Evolutionary conservation across 2,888 invertebrate genomes (phyloP).

Genomic region (Phyto melanocephala): DNA sequence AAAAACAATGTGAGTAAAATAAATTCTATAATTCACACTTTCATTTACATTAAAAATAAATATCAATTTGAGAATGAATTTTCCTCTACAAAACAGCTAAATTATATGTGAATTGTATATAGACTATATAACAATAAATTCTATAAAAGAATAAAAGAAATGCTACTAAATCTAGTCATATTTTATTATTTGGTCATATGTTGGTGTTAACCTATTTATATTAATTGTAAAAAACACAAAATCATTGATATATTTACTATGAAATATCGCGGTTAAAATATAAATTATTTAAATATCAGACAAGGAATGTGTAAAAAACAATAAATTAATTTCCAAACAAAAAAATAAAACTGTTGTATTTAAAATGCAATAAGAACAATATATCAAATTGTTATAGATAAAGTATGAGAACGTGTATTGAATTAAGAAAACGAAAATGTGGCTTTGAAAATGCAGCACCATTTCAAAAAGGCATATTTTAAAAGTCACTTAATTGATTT

Average conservation of each 20-base stretch:
- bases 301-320: not conserved
- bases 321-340: slow-evolving; percentile 10
- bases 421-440: not conserved
- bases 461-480: too few relatives aligned
- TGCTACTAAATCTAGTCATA: slow-evolving; percentile 1
- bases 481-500: too few relatives aligned
- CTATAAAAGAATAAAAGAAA: not conserved
- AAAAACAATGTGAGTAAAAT: not conserved
- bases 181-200: slow-evolving; percentile 21
- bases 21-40: slow-evolving; percentile 10
- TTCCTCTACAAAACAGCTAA: not conserved
- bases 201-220: slow-evolving; percentile 47
- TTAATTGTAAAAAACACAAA: slow-evolving; percentile 31
- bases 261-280: slow-evolving; percentile 25
- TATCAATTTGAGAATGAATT: not conserved
- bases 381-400: not conserved
- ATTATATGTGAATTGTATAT: not conserved
- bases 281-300: slow-evolving; percentile 36
- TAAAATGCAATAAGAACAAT: not conserved
- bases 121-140: slow-evolving; percentile 3
- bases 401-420: not conserved
- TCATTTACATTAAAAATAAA: slow-evolving; percentile 19
- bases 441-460: too few relatives aligned
- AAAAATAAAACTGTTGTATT: not conserved
- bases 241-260: slow-evolving; percentile 44